A percentile compares a stretch with the other conserved stretches of the same genome.
These are phyloP conservation scores for Ctenomys sociabilis DNA, from an alignment of 2,113 vertebrate species.

Conservation along the genomic window DNA sequence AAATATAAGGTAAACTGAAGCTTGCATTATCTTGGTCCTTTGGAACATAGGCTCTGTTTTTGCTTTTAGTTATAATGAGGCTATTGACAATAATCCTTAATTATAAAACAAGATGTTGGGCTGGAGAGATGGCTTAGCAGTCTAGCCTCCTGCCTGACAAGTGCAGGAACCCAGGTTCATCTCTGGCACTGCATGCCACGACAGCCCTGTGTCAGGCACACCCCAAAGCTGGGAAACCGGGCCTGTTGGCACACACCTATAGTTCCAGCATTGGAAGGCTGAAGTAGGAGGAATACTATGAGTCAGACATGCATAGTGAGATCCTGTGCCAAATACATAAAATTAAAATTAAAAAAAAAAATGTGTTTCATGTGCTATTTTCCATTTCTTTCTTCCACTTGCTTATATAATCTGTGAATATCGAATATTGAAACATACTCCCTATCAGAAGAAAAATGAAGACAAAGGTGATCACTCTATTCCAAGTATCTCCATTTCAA, in stretches of 20 bases:
- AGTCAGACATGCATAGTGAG: no score
- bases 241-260: no score
- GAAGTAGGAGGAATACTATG: no score
- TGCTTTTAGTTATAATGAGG: background rate
- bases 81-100: background rate
- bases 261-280: no score
- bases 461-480: background rate
- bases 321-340: no score
- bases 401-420: background rate
- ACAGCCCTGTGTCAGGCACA: no score
- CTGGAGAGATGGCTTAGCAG: no score
- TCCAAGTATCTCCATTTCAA: background rate
- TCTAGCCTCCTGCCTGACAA: no score
- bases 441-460: background rate
- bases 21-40: background rate
- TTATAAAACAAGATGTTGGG: background rate
- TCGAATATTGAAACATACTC: background rate
- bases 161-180: no score
- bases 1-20: background rate
- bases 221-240: no score
- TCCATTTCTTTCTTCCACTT: background rate
- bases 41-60: background rate
- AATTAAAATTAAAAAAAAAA: background rate
- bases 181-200: no score
- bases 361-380: background rate